Evolutionary conservation across 2,797 vertebrate species (phyloP).

Genomic region (Morus bassanus): DNA sequence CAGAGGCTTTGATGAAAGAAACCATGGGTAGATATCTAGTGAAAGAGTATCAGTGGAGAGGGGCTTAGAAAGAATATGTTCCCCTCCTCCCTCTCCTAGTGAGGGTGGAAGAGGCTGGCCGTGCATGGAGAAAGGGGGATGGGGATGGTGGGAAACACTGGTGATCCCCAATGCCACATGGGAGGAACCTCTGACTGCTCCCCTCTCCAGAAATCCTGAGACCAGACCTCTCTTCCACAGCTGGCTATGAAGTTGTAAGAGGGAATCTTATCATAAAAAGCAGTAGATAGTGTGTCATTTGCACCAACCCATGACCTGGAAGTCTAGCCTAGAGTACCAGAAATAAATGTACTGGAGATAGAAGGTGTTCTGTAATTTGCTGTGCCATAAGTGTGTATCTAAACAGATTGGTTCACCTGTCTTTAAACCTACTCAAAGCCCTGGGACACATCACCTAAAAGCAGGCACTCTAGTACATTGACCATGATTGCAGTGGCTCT

Average conservation of each 20-base stretch:
- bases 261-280: neutral
- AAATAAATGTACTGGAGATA: neutral
- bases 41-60: neutral
- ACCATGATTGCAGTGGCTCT: neutral
- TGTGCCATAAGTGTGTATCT: neutral
- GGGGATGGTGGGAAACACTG: neutral
- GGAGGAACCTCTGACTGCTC: neutral
- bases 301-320: neutral
- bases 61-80: neutral
- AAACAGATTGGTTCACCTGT: neutral
- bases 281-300: neutral
- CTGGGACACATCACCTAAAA: rapidly evolving
- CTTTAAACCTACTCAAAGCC: neutral
- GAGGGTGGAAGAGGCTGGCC: neutral
- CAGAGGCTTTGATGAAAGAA: neutral
- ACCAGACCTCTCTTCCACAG: neutral
- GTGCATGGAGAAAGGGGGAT: neutral
- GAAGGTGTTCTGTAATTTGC: neutral
- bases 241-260: neutral
- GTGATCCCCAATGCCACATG: neutral
- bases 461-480: neutral
- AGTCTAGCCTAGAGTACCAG: neutral
- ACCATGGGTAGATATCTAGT: neutral
- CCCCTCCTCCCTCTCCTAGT: neutral
- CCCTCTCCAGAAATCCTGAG: neutral